Conservation (phyloP, 2,113 vertebrate species). For the Gambusia affinis region DNA sequence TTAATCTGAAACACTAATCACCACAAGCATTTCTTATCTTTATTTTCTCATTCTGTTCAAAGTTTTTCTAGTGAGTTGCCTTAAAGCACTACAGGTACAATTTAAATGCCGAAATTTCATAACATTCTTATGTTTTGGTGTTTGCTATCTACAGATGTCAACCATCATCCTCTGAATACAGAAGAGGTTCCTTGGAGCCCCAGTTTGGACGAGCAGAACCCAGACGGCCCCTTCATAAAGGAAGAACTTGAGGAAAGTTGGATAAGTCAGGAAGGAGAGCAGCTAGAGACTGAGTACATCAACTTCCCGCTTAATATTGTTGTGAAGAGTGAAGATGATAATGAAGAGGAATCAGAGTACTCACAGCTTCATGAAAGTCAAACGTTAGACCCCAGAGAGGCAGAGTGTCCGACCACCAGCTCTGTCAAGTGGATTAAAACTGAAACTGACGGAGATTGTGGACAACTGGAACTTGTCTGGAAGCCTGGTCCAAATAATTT, state of each 20-base stretch:
- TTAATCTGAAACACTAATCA: too few relatives aligned
- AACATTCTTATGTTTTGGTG: neutral
- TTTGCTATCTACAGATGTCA: neutral
- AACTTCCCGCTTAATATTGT: conserved; percentile 7
- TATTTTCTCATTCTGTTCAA: too few relatives aligned
- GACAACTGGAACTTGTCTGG: conserved; percentile 2
- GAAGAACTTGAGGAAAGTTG: conserved; percentile 15
- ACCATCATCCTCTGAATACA: neutral
- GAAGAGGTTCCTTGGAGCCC: conserved; percentile 9
- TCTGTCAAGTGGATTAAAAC: conserved; percentile 17
- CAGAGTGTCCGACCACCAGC: neutral
- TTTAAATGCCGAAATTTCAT: neutral
- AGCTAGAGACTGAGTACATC: neutral
- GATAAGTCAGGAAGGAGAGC: neutral
- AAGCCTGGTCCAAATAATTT: neutral
- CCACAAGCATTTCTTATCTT: too few relatives aligned
- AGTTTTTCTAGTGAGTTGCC: neutral
- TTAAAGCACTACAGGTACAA: neutral
- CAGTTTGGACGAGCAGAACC: neutral
- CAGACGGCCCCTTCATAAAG: neutral
- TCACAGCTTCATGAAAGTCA: neutral
- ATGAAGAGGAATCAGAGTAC: neutral
- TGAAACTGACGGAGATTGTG: neutral
- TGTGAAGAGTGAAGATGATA: conserved; percentile 10
- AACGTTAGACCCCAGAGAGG: neutral